Conservation (phyloP, 2,888 invertebrate genomes). For the Hyposoter dolosus region DNA sequence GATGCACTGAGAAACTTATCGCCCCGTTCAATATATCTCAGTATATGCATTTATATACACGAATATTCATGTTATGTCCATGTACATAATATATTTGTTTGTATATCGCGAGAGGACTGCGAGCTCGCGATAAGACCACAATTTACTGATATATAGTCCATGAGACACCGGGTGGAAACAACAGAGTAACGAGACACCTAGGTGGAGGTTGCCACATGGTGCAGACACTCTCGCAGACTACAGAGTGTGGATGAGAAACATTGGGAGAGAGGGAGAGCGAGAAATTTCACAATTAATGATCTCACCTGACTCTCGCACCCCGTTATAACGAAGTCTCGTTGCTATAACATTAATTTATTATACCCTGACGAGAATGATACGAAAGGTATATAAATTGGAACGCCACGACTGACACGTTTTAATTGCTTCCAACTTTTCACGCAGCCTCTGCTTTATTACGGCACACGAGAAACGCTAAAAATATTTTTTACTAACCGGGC, state of each 20-base stretch:
- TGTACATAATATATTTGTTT: slow-evolving; percentile 11
- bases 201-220: slow-evolving; percentile 58
- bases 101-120: slow-evolving; percentile 51
- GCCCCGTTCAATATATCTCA: slow-evolving; percentile 19
- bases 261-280: slow-evolving; percentile 9
- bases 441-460: slow-evolving; percentile 9
- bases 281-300: slow-evolving; percentile 68
- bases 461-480: neutral
- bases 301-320: slow-evolving; percentile 60
- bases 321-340: slow-evolving; percentile 61
- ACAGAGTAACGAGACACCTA: slow-evolving; percentile 63
- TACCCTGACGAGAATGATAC: slow-evolving; percentile 34
- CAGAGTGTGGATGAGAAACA: neutral
- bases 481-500: neutral
- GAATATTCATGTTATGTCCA: neutral
- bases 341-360: slow-evolving; percentile 64
- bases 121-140: slow-evolving; percentile 62
- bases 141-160: slow-evolving; percentile 43
- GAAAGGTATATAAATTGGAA: slow-evolving; percentile 33
- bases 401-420: slow-evolving; percentile 31
- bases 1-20: slow-evolving; percentile 62
- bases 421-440: slow-evolving; percentile 47
- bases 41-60: slow-evolving; percentile 5
- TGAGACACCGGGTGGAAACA: slow-evolving; percentile 45
- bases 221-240: slow-evolving; percentile 47